Base-by-base conservation (phyloP, 2,113 vertebrate species). In the Lontra canadensis region DNA sequence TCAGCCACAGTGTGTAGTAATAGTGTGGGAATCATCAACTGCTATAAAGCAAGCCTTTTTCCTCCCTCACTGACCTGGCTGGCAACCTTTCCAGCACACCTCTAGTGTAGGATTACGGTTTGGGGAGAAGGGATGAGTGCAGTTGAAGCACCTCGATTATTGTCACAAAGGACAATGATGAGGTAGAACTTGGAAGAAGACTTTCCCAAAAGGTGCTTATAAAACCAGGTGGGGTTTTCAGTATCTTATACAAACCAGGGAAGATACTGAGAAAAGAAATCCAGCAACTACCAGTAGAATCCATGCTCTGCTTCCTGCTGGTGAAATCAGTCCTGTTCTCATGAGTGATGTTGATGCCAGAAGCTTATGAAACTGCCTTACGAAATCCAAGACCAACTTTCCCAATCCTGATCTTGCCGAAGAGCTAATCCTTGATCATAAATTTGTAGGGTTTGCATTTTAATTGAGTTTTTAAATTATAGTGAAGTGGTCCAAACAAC, bases 321-420 rank as follows among this genome's bases (percentile, higher is more conserved):
- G 25, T n/a, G 49, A 85, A 92, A 83, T 94, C 76, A 88, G 14
- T 91, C 92, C n/a, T 96, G 31, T 90, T 95, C 96, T 86, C 63
- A 59, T 55, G 71, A 82, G n/a, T 84, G 92, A 81, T 4, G 34
- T 6, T 29, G 25, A 79, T 67, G 34, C 88, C 87, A 49, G n/a
- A 42, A 4, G 74, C 83, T 44, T 76, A 21, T 88, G 73, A 15
- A n/a, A 4, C 20, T 73, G 36, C 36, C 36, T 57, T 0, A 25
- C 42, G 39, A 63, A 84, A 4, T 67, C 49, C 39, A n/a, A 88
- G 47, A 76, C 59, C 91, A 57, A 84, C 76, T 82, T 69, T 83
- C 12, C 17, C 44, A 55, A 61, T 63, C 23, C 25, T 85, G 49
- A 55, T 90, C 47, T 63, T 92, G 9, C 0, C 61, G 71, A 71